Conservation (phyloP, 2,797 vertebrate genomes). For the Protonibea diacanthus region DNA sequence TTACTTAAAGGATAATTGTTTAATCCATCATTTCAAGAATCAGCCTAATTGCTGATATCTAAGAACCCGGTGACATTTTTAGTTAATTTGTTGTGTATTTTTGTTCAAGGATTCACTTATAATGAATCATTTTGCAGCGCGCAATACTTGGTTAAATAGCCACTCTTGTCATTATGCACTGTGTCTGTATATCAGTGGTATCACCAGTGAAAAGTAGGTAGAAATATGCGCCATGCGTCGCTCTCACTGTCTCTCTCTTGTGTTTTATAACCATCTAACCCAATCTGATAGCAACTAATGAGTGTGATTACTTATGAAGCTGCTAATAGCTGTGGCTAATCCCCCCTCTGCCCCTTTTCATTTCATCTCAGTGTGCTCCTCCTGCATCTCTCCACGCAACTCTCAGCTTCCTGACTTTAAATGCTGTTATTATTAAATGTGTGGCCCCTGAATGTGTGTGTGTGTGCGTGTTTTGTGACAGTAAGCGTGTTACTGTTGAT, state of each 20-base stretch:
- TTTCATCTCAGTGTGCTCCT: slow-evolving; percentile 67
- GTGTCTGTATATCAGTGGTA: background rate
- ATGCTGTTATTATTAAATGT: slow-evolving; percentile 44
- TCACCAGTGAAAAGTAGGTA: slow-evolving; percentile 1
- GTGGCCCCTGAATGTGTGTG: slow-evolving; percentile 18
- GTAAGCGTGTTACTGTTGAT: slow-evolving; percentile 17
- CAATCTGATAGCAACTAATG: slow-evolving; percentile 81
- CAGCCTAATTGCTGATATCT: background rate
- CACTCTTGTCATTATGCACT: background rate
- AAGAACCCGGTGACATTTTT: background rate
- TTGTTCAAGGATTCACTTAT: background rate
- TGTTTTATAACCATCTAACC: slow-evolving; percentile 77
- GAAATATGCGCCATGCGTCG: slow-evolving; percentile 9
- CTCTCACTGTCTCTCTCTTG: slow-evolving; percentile 40
- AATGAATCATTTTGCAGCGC: background rate
- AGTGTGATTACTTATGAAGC: slow-evolving; percentile 80
- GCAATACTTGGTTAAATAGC: background rate
- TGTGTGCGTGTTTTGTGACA: background rate
- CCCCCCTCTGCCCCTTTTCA: slow-evolving; percentile 67
- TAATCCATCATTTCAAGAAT: background rate
- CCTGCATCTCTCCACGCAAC: slow-evolving; percentile 62
- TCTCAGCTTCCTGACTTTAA: slow-evolving; percentile 55
- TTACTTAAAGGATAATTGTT: background rate
- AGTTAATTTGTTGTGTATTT: background rate
- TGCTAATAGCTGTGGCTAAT: slow-evolving; percentile 81